phyloP scores from a whole-genome alignment of 2,888 invertebrate species.

The Epistrophella euchroma region DNA sequence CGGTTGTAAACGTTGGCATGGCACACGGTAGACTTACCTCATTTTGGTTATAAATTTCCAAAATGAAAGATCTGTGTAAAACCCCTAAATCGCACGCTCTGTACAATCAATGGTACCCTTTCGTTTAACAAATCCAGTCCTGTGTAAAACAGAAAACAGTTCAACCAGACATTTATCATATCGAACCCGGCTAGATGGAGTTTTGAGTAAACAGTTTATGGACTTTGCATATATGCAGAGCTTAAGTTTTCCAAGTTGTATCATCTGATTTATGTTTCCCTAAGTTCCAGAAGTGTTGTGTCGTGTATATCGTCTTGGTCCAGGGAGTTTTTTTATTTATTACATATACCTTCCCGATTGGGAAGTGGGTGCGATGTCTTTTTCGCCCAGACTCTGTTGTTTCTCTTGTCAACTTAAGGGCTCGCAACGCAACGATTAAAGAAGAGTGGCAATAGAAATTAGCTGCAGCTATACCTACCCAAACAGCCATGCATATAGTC shows the following conservation, averaged over 20 bases:
- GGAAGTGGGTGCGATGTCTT: background rate
- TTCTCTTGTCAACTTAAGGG: conserved; percentile 37
- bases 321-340: conserved; percentile 63
- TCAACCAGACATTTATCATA: conserved; percentile 67
- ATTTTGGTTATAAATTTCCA: too few relatives aligned
- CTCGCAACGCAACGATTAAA: conserved; percentile 35
- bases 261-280: conserved; percentile 63
- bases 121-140: background rate
- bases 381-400: background rate
- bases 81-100: background rate
- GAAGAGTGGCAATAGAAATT: conserved; percentile 54
- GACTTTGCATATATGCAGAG: conserved; percentile 66
- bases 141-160: conserved; percentile 13
- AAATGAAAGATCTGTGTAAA: too few relatives aligned
- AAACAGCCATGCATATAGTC: background rate
- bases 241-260: conserved; percentile 64
- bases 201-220: conserved; percentile 70
- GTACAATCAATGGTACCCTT: background rate
- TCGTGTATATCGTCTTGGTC: conserved; percentile 56
- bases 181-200: conserved; percentile 58
- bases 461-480: conserved; percentile 30
- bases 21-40: too few relatives aligned
- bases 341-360: conserved; percentile 7
- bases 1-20: too few relatives aligned
- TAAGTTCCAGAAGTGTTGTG: conserved; percentile 39